Conservation (phyloP, 2,888 invertebrate species). For the Hirudinaria manillensis region DNA sequence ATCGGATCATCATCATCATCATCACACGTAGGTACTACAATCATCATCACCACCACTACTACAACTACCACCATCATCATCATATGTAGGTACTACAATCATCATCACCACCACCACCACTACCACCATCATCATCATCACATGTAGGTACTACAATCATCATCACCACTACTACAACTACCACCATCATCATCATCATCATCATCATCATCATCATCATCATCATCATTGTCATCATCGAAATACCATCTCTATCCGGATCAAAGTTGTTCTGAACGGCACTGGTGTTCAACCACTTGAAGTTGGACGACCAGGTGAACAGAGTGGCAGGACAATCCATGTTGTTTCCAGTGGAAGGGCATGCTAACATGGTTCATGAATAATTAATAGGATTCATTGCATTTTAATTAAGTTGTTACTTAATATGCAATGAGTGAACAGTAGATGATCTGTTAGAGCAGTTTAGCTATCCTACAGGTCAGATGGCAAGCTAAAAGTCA, state of each 20-base stretch:
- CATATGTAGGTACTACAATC: background rate
- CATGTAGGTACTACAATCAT: background rate
- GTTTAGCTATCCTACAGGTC: no score
- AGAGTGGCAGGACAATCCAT: background rate
- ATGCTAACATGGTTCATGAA: background rate
- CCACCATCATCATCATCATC: background rate
- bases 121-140: background rate
- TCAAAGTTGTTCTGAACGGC: background rate
- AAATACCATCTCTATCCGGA: background rate
- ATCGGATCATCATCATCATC: background rate
- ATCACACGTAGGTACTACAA: background rate
- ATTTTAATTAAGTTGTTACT: no score
- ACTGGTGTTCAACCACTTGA: background rate
- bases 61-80: background rate
- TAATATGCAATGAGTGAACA: background rate
- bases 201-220: background rate
- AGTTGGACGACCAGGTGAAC: conserved; percentile 9
- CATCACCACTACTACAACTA: background rate
- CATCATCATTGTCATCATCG: background rate
- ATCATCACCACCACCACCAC: background rate
- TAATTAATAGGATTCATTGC: background rate
- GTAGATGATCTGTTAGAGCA: no score
- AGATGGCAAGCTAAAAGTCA: background rate
- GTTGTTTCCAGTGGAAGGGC: background rate
- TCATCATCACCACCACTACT: background rate